A percentile compares a stretch with the other conserved stretches of the same genome.
These are phyloP conservation scores for Standfussiana lucernea DNA, from an alignment of 2,888 invertebrate species.

Conservation along the genomic window DNA sequence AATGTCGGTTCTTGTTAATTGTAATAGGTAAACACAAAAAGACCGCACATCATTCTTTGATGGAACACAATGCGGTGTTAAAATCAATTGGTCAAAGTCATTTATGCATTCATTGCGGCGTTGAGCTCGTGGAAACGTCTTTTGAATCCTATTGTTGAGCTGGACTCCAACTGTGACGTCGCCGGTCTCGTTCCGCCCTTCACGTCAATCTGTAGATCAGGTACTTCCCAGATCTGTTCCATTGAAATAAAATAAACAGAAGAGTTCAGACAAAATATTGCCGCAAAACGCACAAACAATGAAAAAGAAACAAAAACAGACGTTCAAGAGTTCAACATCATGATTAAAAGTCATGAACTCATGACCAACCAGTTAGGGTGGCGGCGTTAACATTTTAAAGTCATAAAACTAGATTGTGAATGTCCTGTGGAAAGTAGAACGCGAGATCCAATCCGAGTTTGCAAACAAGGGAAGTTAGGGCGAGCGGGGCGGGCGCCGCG, in stretches of 20 bases:
- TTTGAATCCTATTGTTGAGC: conserved; percentile 82
- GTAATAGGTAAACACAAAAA: conserved; percentile 73
- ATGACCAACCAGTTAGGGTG: conserved; percentile 79
- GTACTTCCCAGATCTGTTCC: conserved; percentile 73
- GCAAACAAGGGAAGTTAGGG: conserved; percentile 90
- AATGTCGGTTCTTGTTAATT: conserved; percentile 71
- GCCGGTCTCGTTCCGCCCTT: conserved; percentile 78
- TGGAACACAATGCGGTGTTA: conserved; percentile 81
- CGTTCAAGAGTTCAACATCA: conserved; percentile 64
- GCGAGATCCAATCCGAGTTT: conserved; percentile 90
- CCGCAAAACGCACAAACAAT: conserved; percentile 28
- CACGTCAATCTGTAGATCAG: conserved; percentile 74
- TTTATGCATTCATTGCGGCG: conserved; percentile 81
- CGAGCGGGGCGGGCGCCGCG: conserved; percentile 73
- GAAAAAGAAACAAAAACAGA: conserved; percentile 55
- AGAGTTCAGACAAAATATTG: conserved; percentile 55
- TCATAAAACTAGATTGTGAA: conserved; percentile 89
- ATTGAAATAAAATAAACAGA: conserved; percentile 53
- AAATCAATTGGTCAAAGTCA: conserved; percentile 89
- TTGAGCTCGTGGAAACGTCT: conserved; percentile 77
- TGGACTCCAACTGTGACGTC: conserved; percentile 84
- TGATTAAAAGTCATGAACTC: conserved; percentile 73
- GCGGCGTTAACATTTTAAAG: conserved; percentile 86
- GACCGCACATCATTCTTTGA: conserved; percentile 74
- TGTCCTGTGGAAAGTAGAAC: conserved; percentile 88